Evolutionary conservation across 2,888 invertebrate species (phyloP).

Genomic region (Melipona bicolor): DNA sequence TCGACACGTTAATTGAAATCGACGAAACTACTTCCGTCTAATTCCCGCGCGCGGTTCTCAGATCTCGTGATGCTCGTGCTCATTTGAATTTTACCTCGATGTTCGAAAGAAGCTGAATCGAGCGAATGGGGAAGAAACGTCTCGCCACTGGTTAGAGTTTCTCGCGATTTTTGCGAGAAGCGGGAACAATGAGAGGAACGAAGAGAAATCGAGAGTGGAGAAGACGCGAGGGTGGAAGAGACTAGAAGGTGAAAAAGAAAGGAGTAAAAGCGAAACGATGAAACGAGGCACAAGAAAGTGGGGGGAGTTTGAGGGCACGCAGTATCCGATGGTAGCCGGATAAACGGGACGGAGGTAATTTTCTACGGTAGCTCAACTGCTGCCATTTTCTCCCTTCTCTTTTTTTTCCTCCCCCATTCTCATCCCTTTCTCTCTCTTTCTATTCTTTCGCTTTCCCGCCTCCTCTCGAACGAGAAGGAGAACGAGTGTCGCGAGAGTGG

Average conservation of each 20-base stretch:
- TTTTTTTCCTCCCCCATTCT: constrained; percentile 44
- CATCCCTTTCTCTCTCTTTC: constrained; percentile 24
- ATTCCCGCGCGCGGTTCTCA: neutral
- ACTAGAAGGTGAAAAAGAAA: neutral
- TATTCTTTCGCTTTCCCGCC: neutral
- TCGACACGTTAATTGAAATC: neutral
- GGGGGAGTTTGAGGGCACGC: constrained; percentile 39
- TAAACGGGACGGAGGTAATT: constrained; percentile 69
- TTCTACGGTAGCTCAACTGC: constrained; percentile 67
- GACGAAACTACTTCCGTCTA: too few species aligned
- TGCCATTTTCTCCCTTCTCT: constrained; percentile 50
- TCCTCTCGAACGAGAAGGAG: constrained; percentile 9
- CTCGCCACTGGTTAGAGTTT: constrained; percentile 35
- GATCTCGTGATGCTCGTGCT: too few species aligned
- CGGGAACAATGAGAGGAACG: constrained; percentile 27
- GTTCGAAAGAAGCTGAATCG: neutral
- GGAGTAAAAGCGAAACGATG: neutral
- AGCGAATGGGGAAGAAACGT: neutral
- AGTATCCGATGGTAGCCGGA: constrained; percentile 62
- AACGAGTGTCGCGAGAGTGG: constrained; percentile 29
- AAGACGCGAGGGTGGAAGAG: neutral
- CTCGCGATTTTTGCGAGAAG: constrained; percentile 44
- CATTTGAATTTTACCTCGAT: neutral
- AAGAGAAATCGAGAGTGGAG: neutral
- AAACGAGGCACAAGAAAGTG: constrained; percentile 12